Conservation (phyloP, 30 jellyfish, hydroid and myxozoan genomes). For the Aurelia sp. region DNA sequence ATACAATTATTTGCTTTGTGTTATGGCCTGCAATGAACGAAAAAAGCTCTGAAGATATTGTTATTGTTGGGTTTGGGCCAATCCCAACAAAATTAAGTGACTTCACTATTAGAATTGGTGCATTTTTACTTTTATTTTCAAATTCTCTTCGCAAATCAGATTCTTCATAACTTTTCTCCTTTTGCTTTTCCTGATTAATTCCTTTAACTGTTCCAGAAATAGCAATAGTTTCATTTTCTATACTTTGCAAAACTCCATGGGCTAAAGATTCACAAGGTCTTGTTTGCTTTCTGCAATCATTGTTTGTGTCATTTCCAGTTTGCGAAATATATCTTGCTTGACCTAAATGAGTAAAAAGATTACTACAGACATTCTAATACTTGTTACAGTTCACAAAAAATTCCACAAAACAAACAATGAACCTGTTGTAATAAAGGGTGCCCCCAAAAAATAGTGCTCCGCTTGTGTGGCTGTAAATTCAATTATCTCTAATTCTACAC, state of each 20-base stretch:
- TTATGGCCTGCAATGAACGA: conserved; percentile 20
- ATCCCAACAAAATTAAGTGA: conserved; percentile 46
- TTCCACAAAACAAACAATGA: too few species aligned
- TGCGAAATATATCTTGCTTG: conserved; percentile 18
- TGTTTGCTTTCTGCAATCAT: conserved; percentile 27
- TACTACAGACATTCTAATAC: too few species aligned
- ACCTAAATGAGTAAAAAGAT: neutral
- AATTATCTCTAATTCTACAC: too few species aligned
- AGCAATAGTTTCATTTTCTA: conserved; percentile 21
- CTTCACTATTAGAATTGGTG: conserved; percentile 1
- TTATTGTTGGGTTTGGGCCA: neutral
- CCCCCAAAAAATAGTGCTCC: too few species aligned
- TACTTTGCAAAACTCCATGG: conserved; percentile 22
- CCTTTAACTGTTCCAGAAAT: neutral
- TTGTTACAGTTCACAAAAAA: too few species aligned
- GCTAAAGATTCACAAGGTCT: conserved; percentile 31
- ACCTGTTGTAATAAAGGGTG: too few species aligned
- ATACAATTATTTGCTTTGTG: neutral
- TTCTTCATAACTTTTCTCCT: neutral
- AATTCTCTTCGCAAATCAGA: neutral
- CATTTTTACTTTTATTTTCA: too few species aligned
- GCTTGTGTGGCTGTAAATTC: too few species aligned
- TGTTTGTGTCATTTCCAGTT: conserved; percentile 21
- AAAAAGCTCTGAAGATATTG: neutral
- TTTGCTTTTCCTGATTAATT: too few species aligned